Conservation (phyloP, 2,113 vertebrate species). For the Gymnorhina tibicen region DNA sequence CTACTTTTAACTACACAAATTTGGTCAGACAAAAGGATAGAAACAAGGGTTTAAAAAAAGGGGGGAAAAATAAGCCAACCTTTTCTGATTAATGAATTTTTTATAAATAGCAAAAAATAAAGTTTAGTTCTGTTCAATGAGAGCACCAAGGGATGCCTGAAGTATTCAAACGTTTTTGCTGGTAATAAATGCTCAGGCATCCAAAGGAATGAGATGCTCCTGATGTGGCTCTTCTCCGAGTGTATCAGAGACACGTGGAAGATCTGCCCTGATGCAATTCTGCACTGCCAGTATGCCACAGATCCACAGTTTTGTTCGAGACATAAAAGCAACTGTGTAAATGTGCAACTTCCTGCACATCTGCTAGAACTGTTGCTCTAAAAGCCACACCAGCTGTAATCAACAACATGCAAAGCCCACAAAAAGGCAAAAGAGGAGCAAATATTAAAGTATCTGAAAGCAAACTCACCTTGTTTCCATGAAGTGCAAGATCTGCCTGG, state of each 20-base stretch:
- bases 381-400: not conserved
- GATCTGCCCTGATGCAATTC: not conserved
- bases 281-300: not conserved
- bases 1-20: not conserved
- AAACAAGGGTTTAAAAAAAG: not conserved
- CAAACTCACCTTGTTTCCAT: slow-evolving; percentile 85
- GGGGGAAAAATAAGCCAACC: not conserved
- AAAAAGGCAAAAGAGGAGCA: not conserved
- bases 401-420: not conserved
- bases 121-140: not conserved
- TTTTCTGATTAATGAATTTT: not conserved
- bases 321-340: not conserved
- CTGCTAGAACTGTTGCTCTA: not conserved
- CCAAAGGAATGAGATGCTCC: not conserved
- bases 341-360: not conserved
- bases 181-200: not conserved
- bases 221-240: not conserved
- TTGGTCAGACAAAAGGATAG: not conserved
- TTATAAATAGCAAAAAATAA: not conserved
- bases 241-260: not conserved
- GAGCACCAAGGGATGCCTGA: not conserved
- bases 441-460: not conserved
- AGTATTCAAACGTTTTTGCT: not conserved
- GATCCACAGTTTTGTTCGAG: not conserved
- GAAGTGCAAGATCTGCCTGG: slow-evolving; percentile 82